Percentiles rank a stretch among this genome's conserved stretches.
These are phyloP conservation scores for Pseudomyrmex dendroicus DNA, from an alignment of 1,140 invertebrate genomes.

Conservation along the genomic window DNA sequence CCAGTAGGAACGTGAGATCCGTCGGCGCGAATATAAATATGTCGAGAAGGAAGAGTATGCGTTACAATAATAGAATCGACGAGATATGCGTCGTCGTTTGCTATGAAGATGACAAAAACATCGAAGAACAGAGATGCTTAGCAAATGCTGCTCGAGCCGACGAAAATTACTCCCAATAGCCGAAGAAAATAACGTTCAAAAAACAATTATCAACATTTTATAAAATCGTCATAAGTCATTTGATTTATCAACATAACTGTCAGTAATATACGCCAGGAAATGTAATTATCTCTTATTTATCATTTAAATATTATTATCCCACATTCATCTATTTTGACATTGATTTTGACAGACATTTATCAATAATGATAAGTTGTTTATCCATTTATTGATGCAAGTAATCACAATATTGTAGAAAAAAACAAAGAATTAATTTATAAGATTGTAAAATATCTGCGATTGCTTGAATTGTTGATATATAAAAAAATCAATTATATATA, in stretches of 20 bases:
- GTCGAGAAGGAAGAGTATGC: slow-evolving; percentile 42
- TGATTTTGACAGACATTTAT: too few species aligned
- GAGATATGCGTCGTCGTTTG: slow-evolving; percentile 40
- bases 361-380: too few species aligned
- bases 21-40: slow-evolving; percentile 53
- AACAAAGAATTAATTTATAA: background rate
- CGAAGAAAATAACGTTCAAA: slow-evolving; percentile 56
- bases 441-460: background rate
- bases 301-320: too few species aligned
- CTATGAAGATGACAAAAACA: slow-evolving; percentile 18
- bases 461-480: background rate
- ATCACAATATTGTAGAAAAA: background rate
- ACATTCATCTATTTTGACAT: too few species aligned
- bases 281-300: too few species aligned
- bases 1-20: slow-evolving; percentile 32
- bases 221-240: too few species aligned
- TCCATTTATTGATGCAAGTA: too few species aligned
- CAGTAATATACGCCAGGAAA: too few species aligned
- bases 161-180: slow-evolving; percentile 57
- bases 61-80: slow-evolving; percentile 53
- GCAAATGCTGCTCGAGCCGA: slow-evolving; percentile 46
- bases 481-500: background rate
- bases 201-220: slow-evolving; percentile 59
- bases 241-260: too few species aligned
- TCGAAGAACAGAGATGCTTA: slow-evolving; percentile 8